Base-by-base conservation (phyloP, 2,888 invertebrate species). In the Agrotis puta region DNA sequence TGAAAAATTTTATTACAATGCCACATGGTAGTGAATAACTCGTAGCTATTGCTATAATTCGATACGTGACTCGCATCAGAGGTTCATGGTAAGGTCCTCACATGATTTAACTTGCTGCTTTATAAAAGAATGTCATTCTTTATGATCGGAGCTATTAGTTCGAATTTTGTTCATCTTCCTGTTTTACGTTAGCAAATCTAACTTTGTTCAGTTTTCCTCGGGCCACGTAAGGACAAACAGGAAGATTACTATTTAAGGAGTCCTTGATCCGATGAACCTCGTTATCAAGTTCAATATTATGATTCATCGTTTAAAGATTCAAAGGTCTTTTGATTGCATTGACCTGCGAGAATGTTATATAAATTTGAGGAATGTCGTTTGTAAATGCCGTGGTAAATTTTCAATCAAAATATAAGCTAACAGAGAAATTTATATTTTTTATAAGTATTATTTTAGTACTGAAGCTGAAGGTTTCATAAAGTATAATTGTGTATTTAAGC, bases 221-320 rank as follows among this genome's bases (percentile, higher is more conserved):
- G 85, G 83, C 88, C 84, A 85, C 82, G 88, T 90, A 91, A 92
- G 92, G 93, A 93, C 88, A 92, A 93, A 93, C 94, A 94, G 95
- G 94, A 95, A 94, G 93, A 88, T 76, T 90, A 91, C 90, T 88
- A 93, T 94, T 94, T 90, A 82, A 72, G 68, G 39, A 76, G 89
- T 80, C 92, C 91, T 91, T 91, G 90, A 91, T 91, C 88, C 80
- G 74, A 75, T 88, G 87, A 88, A 86, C 88, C 86, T 88, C 83
- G 81, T 84, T 84, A 86, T 87, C 88, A 89, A 90, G 91, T 91
- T 91, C 89, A 88, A 86, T 82, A 81, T 86, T 82, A 81, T 86
- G 88, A 89, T 82, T 89, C 87, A 84, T 77, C 58, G 54, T 61
- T 76, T 78, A 20, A 66, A 53, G 69, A 74, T 75, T 66, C 62